Base-by-base conservation (phyloP, 2,888 invertebrate genomes). In the Mystacides longicornis region DNA sequence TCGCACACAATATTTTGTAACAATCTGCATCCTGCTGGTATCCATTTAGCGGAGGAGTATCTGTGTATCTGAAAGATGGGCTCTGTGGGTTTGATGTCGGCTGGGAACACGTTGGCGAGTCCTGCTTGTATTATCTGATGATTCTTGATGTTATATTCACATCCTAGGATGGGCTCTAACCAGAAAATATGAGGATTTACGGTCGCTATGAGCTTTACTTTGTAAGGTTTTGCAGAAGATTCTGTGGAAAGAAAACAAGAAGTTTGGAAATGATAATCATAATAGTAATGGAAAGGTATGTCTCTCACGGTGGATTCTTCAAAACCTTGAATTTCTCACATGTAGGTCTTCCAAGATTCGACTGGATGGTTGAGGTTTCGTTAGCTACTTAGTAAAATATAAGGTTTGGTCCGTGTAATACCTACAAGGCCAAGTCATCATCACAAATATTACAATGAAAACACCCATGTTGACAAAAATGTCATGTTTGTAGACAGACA, bases 181-280 rank as follows among this genome's bases (percentile, higher is more conserved):
- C 74, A 74, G 58, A 74, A 69, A 27, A 74, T 63, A 65, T 74
- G 69, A 0, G 74, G 74, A 64, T 72, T 70, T 7, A 69, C 33
- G 27, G 62, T 67, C 53, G 71, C 65, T 2, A 74, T 62, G 0
- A 74, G 64, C 7, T 72, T 65, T 16, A 74, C 66, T 63, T 65
- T 66, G 56, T 74, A 74, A 14, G 48, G 48, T 48, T 23, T 48
- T 20, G 22, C 16, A 2, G 48, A 48, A 9, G 22, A 5, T 16
- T 5, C 48, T 48, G 48, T 27, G 11, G 27, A 27, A 27, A 27
- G 5, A 5, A 27, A 5, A 27, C 11, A 5, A 7, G 27, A 11
- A 7, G 5, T 27, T 27, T 7, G 27, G 27, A 27, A 7, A 27
- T 7, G 27, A 7, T 27, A 27, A 7, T 27, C 27, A 27, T 27